Base-by-base conservation (phyloP, 2,113 vertebrate genomes). In the Istiophorus platypterus region DNA sequence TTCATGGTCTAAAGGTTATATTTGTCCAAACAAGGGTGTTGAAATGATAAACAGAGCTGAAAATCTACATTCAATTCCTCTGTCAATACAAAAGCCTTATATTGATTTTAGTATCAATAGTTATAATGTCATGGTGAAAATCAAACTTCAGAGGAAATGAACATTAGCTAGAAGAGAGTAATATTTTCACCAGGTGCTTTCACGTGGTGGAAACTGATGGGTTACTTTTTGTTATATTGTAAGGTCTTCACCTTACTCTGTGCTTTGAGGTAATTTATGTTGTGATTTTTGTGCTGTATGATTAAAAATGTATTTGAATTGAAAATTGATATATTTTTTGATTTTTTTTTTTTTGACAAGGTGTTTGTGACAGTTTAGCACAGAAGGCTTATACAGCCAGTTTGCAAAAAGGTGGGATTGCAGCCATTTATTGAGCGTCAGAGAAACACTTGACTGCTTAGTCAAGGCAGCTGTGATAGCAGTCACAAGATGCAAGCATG, bases 1-100 rank as follows among this genome's bases (percentile, higher is more conserved):
- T 18, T 76, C 62, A 67, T 10, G 11, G 82, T 86, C 63, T 75
- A 70, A 91, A 92, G 86, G 89, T 88, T 82, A 29, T 74, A 66
- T 92, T 86, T 93, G 74, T 69, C 76, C 29, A 83, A 64, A 71
- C 51, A 70, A 24, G 51, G 24, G 18, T 61, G 56, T 58, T 75
- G 37, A 74, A 75, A 79, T 78, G 41, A 76, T 80, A 47, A 80
- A 51, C 41, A 22, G 1, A 57, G 58, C 18, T 69, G 56, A 58
- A 18, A 58, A 63, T 78, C 29, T 51, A 11, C 26, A 41, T 34
- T 73, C 8, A 49, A 11, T n/a, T 34, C 24, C 42, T 65, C 26
- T 52, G 18, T 62, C 52, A 72, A 26, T n/a, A 18, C 27, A 68
- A 34, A 81, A 42, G 41, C 15, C 17, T 20, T 49, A 20, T 20